Conservation (phyloP, 2,797 vertebrate species). For the Enteromius argenteus region DNA sequence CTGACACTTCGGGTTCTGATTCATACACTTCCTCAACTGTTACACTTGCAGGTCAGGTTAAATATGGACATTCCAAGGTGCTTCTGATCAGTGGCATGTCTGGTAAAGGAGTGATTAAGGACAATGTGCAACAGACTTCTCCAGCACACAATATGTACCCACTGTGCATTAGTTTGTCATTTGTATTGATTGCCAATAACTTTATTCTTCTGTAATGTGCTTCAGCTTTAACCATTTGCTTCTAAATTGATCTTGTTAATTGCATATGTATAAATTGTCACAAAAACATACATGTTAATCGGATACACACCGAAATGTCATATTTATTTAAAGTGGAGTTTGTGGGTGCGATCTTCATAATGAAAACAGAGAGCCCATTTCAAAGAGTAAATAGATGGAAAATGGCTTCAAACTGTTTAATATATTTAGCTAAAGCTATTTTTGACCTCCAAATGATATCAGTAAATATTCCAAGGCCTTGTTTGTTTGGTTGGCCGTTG, state of each 20-base stretch:
- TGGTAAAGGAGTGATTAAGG: neutral
- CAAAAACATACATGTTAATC: conserved; percentile 67
- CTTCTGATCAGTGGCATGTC: conserved; percentile 33
- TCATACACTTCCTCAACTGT: conserved; percentile 37
- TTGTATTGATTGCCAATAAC: conserved; percentile 56
- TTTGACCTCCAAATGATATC: neutral
- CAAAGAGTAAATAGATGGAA: neutral
- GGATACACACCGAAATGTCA: conserved; percentile 69
- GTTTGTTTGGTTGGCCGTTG: conserved; percentile 3
- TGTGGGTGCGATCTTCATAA: neutral
- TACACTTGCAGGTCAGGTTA: conserved; percentile 29
- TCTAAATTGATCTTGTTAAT: conserved; percentile 58
- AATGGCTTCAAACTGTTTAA: neutral
- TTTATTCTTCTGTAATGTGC: conserved; percentile 54
- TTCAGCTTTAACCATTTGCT: conserved; percentile 61
- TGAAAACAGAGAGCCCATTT: neutral
- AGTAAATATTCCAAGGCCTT: conserved; percentile 6
- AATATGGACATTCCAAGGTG: conserved; percentile 51
- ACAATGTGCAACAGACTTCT: conserved; percentile 4
- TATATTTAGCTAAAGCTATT: neutral
- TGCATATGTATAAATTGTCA: conserved; percentile 69
- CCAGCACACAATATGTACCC: conserved; percentile 50
- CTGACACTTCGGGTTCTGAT: neutral
- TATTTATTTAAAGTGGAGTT: conserved; percentile 9
- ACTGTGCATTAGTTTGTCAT: conserved; percentile 62